Evolutionary conservation across 2,113 vertebrate genomes (phyloP).

Genomic region (Argyrosomus japonicus): DNA sequence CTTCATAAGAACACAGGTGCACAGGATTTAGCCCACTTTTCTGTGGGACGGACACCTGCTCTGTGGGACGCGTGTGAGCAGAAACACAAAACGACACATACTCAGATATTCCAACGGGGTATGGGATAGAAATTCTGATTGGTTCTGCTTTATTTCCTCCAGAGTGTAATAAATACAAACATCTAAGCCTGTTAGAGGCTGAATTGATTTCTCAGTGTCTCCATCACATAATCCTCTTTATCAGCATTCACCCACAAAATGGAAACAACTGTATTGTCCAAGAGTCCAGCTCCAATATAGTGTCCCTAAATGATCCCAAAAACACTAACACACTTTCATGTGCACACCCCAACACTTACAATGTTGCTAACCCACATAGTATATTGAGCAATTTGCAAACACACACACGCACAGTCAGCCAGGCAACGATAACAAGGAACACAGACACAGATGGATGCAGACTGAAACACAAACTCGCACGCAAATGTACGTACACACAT

Average conservation of each 20-base stretch:
- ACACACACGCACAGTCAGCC: neutral
- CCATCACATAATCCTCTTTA: slow-evolving; percentile 51
- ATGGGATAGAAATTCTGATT: slow-evolving; percentile 35
- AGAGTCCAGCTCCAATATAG: slow-evolving; percentile 24
- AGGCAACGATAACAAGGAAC: neutral
- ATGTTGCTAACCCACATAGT: neutral
- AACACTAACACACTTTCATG: slow-evolving; percentile 23
- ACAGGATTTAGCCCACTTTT: slow-evolving; percentile 76
- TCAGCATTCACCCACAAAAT: slow-evolving; percentile 42
- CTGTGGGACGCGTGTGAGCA: slow-evolving; percentile 48
- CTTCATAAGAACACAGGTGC: slow-evolving; percentile 81
- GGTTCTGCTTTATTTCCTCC: slow-evolving; percentile 56
- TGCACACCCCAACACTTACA: neutral
- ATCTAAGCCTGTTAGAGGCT: slow-evolving; percentile 44
- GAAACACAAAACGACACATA: slow-evolving; percentile 34
- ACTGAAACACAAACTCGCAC: neutral
- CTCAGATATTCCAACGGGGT: slow-evolving; percentile 48
- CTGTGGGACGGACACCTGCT: slow-evolving; percentile 75
- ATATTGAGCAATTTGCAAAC: no score
- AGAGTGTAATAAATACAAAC: slow-evolving; percentile 65
- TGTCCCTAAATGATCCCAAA: slow-evolving; percentile 39
- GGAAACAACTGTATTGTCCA: slow-evolving; percentile 53
- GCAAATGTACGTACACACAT: slow-evolving; percentile 1
- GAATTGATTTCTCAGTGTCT: slow-evolving; percentile 44
- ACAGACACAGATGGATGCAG: slow-evolving; percentile 15